These are phyloP conservation scores for Neocrepidodera transversa DNA, from an alignment of 2,888 invertebrate genomes.

Conservation along the genomic window DNA sequence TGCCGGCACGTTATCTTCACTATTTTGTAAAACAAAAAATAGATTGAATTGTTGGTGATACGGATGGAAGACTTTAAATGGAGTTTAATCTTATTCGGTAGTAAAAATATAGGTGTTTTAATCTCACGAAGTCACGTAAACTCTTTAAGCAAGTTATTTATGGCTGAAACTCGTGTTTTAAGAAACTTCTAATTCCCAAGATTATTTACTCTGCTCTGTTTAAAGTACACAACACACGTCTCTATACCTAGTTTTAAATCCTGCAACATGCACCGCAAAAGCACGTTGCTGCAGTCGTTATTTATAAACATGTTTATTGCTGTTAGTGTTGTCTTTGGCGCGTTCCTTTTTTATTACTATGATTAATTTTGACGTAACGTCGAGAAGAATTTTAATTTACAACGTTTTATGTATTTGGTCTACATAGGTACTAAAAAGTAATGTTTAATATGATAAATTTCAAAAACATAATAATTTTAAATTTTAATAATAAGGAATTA, in stretches of 20 bases:
- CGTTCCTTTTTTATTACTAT: no score
- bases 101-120: conserved; percentile 24
- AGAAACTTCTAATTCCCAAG: conserved; percentile 20
- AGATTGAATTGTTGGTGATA: conserved; percentile 8
- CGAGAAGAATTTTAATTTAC: no score
- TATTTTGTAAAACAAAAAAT: neutral
- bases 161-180: conserved; percentile 19
- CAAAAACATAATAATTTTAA: no score
- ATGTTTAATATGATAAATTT: no score
- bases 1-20: neutral
- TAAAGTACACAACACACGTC: conserved; percentile 14
- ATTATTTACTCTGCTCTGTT: conserved; percentile 11
- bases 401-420: no score
- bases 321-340: no score
- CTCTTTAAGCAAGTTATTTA: conserved; percentile 29
- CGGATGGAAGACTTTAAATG: conserved; percentile 2
- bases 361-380: no score
- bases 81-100: conserved; percentile 25
- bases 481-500: no score
- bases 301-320: neutral
- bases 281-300: neutral
- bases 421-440: no score
- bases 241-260: conserved; percentile 1
- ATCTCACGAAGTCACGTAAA: conserved; percentile 33
- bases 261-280: conserved; percentile 7